Conservation (phyloP, 2,113 vertebrate species). For the Anthoscopus minutus region DNA sequence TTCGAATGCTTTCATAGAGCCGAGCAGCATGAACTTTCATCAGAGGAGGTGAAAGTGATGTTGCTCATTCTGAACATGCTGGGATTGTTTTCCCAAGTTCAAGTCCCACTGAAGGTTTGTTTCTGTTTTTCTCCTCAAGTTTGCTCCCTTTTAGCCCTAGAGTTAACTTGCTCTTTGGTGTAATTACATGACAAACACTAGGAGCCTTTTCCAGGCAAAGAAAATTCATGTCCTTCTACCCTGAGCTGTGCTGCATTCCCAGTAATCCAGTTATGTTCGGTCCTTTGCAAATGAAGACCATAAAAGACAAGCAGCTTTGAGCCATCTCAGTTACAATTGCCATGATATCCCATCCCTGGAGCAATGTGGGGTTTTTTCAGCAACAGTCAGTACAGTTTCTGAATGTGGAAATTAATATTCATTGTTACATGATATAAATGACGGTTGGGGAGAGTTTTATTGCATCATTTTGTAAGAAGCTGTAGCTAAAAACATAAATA, state of each 20-base stretch:
- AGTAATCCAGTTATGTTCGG: neutral
- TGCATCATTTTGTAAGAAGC: neutral
- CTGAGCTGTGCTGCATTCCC: neutral
- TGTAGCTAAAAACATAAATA: neutral
- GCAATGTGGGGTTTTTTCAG: neutral
- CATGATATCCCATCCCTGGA: neutral
- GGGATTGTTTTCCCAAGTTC: neutral
- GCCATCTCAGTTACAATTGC: neutral
- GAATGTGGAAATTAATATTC: neutral
- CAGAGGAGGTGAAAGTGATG: neutral
- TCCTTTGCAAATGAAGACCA: neutral
- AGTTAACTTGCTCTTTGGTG: neutral
- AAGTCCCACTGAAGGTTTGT: neutral
- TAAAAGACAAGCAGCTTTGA: constrained; percentile 13
- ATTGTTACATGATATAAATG: neutral
- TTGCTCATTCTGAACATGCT: neutral
- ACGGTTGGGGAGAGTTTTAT: neutral
- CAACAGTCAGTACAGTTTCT: neutral
- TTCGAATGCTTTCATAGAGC: neutral
- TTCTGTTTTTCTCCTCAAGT: neutral
- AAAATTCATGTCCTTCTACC: neutral
- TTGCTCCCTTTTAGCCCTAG: neutral
- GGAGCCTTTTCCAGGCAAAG: neutral
- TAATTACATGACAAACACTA: neutral
- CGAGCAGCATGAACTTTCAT: neutral